These are phyloP conservation scores for Drosophila nasuta DNA, from an alignment of 1,140 invertebrate genomes.

Conservation along the genomic window DNA sequence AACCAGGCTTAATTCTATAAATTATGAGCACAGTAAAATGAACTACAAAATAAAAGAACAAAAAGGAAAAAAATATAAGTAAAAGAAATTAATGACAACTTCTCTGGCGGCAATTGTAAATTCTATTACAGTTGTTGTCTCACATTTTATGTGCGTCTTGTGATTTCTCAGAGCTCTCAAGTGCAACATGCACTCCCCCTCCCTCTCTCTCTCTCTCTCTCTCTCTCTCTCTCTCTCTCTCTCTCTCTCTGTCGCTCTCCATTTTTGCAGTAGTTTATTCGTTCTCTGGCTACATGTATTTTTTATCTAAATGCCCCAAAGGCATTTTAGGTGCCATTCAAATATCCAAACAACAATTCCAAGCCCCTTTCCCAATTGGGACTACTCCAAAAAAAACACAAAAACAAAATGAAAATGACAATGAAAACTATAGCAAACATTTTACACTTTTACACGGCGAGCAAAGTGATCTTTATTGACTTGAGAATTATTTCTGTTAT, in stretches of 20 bases:
- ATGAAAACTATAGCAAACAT: too few species aligned
- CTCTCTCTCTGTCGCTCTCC: slow-evolving; percentile 29
- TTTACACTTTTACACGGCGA: too few species aligned
- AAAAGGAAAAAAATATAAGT: slow-evolving; percentile 3
- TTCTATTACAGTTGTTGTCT: slow-evolving; percentile 66
- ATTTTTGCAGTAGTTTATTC: slow-evolving; percentile 35
- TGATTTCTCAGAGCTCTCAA: slow-evolving; percentile 61
- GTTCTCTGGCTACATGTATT: slow-evolving; percentile 64
- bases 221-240: slow-evolving; percentile 32
- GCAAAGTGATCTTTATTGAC: background rate
- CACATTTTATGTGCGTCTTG: slow-evolving; percentile 73
- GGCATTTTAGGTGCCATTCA: slow-evolving; percentile 62
- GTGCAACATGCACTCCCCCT: slow-evolving; percentile 52
- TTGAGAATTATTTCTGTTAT: background rate
- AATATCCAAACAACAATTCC: slow-evolving; percentile 38
- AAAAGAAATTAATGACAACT: slow-evolving; percentile 31
- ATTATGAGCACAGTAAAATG: slow-evolving; percentile 32
- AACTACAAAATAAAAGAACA: slow-evolving; percentile 20
- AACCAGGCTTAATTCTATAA: slow-evolving; percentile 36
- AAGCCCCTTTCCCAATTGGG: slow-evolving; percentile 6
- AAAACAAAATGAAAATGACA: background rate
- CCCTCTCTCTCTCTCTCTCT: background rate
- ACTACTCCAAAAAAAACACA: background rate
- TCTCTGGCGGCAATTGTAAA: slow-evolving; percentile 49
- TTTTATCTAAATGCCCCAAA: slow-evolving; percentile 79